Evolutionary conservation across 2,888 invertebrate genomes (phyloP).

Genomic region (Acrocera orbiculus): DNA sequence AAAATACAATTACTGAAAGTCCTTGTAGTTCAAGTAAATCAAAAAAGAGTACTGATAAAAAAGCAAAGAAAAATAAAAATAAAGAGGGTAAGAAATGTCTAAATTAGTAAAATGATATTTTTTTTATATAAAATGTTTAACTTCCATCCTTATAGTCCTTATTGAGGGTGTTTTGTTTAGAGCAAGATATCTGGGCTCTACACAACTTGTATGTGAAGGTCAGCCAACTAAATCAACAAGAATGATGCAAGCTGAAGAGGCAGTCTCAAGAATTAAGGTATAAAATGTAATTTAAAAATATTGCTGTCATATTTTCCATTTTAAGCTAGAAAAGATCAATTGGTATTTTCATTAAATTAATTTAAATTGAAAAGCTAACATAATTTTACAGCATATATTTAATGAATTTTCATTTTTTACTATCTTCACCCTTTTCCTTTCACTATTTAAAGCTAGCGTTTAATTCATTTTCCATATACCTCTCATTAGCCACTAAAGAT

Average conservation of each 20-base stretch:
- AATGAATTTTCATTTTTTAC: no score
- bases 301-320: neutral
- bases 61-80: slow-evolving; percentile 33
- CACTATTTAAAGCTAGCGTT: no score
- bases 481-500: no score
- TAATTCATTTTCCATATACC: no score
- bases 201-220: slow-evolving; percentile 95
- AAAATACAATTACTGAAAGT: slow-evolving; percentile 29
- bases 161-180: slow-evolving; percentile 99
- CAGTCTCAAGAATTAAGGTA: slow-evolving; percentile 98
- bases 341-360: no score
- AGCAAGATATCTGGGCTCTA: slow-evolving; percentile 93
- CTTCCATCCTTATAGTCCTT: slow-evolving; percentile 63
- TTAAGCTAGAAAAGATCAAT: no score
- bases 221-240: slow-evolving; percentile 96
- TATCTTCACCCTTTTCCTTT: no score
- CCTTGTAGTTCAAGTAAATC: slow-evolving; percentile 35
- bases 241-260: slow-evolving; percentile 99
- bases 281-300: slow-evolving; percentile 13
- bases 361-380: no score
- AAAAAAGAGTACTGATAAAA: slow-evolving; percentile 32
- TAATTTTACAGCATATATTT: no score
- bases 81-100: slow-evolving; percentile 27
- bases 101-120: no score
- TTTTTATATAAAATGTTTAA: neutral